These are phyloP conservation scores for Mirza zaza DNA, from an alignment of 2,113 vertebrate genomes.

Conservation along the genomic window DNA sequence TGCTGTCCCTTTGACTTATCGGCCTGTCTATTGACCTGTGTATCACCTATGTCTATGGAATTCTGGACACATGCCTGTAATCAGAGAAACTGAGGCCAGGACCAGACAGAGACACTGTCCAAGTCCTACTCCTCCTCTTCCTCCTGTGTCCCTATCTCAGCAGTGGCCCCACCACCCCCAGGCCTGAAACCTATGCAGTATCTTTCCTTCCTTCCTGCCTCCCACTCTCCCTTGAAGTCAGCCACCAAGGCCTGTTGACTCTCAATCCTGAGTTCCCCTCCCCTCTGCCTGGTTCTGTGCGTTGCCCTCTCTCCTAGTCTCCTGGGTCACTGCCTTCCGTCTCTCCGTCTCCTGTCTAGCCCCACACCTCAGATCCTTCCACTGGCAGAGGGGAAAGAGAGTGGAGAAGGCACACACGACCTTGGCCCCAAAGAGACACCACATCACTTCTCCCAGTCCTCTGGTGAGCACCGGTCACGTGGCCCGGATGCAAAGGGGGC, in stretches of 20 bases:
- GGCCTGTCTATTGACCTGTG: not conserved
- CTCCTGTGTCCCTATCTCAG: not conserved
- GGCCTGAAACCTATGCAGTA: not conserved
- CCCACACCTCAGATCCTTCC: not conserved
- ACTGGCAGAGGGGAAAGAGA: not conserved
- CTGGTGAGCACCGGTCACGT: not conserved
- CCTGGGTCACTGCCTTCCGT: not conserved
- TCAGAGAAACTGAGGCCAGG: not conserved
- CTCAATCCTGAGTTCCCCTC: not conserved
- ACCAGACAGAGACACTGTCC: not conserved
- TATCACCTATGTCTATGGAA: not conserved
- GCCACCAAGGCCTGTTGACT: not conserved
- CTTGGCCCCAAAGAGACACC: not conserved
- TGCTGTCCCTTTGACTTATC: not conserved
- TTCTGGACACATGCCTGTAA: not conserved
- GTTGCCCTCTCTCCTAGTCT: not conserved
- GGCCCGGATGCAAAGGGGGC: not conserved
- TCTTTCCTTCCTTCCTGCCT: no score
- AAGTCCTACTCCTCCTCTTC: not conserved
- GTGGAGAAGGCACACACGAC: not conserved
- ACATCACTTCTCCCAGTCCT: not conserved
- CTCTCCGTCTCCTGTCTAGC: not conserved
- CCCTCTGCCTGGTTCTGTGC: not conserved
- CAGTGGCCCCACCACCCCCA: not conserved
- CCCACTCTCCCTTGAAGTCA: not conserved